Conservation (phyloP, 2,113 vertebrate species). For the Eretmochelys imbricata region DNA sequence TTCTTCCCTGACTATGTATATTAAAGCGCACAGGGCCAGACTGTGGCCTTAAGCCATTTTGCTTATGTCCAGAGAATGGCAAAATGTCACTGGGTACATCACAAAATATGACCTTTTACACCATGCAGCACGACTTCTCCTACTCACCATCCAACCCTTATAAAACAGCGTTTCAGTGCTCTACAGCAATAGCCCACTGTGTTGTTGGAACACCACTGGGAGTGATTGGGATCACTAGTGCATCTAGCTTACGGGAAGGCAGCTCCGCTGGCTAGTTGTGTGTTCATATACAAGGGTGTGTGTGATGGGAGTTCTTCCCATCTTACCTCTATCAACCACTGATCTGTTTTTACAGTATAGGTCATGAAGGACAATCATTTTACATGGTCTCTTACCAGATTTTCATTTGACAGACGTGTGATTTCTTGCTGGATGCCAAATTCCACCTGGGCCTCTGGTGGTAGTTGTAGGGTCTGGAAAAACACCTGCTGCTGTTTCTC, state of each 20-base stretch:
- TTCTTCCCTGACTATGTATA: neutral
- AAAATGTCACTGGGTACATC: neutral
- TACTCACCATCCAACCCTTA: neutral
- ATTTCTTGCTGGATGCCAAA: constrained; percentile 93
- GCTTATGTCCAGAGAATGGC: neutral
- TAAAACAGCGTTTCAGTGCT: neutral
- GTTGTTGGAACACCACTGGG: neutral
- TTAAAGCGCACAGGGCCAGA: neutral
- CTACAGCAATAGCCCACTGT: neutral
- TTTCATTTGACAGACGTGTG: constrained; percentile 92
- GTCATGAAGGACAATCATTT: neutral
- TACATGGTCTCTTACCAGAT: constrained; percentile 84
- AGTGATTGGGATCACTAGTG: neutral
- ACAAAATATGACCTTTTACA: neutral
- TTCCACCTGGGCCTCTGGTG: constrained; percentile 90
- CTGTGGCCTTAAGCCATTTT: neutral
- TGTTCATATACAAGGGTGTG: neutral
- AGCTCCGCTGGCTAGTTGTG: neutral
- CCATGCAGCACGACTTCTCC: neutral
- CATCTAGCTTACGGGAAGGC: neutral
- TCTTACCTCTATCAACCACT: neutral
- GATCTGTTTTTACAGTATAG: neutral
- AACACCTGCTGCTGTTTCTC: constrained; percentile 91
- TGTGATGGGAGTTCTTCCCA: neutral
- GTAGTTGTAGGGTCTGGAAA: constrained; percentile 84